These are phyloP conservation scores for Andrena fulva DNA, from an alignment of 2,888 invertebrate species.

Conservation along the genomic window DNA sequence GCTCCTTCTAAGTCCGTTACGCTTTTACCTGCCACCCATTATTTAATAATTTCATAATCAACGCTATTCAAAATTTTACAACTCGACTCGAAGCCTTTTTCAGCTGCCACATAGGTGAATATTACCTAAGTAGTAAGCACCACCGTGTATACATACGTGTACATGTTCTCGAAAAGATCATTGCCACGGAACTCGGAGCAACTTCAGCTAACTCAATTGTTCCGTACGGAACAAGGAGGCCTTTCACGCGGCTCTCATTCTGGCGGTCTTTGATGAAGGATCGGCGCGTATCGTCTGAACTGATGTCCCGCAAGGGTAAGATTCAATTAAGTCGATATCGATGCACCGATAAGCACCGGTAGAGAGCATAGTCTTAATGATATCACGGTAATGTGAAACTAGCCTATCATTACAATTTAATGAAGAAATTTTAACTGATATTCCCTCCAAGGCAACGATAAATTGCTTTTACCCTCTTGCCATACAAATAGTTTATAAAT, in stretches of 20 bases:
- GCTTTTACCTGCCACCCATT: too few species aligned
- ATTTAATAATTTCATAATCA: background rate
- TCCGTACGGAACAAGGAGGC: constrained; percentile 73
- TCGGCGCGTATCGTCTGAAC: constrained; percentile 59
- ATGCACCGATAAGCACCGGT: constrained; percentile 44
- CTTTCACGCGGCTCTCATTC: constrained; percentile 72
- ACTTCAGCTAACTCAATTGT: constrained; percentile 76
- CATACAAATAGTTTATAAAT: too few species aligned
- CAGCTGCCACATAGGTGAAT: constrained; percentile 18
- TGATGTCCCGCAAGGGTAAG: constrained; percentile 60
- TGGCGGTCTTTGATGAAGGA: constrained; percentile 63
- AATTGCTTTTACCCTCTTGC: background rate
- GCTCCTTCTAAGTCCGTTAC: background rate
- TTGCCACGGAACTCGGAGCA: constrained; percentile 53
- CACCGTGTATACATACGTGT: constrained; percentile 32
- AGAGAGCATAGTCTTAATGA: constrained; percentile 19
- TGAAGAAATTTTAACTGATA: constrained; percentile 18
- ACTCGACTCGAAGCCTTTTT: background rate
- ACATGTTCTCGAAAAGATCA: constrained; percentile 55
- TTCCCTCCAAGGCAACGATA: background rate
- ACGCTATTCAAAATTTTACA: background rate
- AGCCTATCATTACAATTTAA: constrained; percentile 24
- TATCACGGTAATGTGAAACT: background rate
- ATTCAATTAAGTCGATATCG: constrained; percentile 66
- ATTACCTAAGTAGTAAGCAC: background rate